A percentile compares a stretch with the other conserved stretches of the same genome.
phyloP scores from a whole-genome alignment of 2,888 invertebrate species.

The Pseudococcus longispinus region DNA sequence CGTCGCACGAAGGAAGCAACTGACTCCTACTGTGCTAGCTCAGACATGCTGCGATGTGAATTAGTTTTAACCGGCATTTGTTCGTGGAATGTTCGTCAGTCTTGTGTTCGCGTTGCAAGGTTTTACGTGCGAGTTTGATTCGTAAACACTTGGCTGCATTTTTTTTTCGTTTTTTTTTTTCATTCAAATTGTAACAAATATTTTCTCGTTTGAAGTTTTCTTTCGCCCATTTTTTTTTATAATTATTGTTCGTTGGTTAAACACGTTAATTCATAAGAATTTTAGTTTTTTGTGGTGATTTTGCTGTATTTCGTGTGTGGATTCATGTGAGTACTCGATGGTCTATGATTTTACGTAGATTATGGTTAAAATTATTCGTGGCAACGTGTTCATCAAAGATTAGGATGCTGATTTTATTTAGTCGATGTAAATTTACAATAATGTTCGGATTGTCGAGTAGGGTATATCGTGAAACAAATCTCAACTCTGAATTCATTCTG shows the following conservation, averaged over 20 bases:
- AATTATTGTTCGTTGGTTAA: not conserved
- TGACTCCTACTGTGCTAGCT: not conserved
- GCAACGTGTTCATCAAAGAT: too few species aligned
- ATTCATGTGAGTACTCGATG: not conserved
- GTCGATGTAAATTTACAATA: too few species aligned
- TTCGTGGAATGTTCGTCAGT: not conserved
- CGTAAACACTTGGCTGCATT: conserved; percentile 15
- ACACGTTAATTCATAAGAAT: not conserved
- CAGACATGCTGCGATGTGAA: conserved; percentile 8
- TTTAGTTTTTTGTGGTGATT: not conserved
- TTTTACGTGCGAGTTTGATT: conserved; percentile 22
- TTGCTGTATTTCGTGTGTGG: not conserved
- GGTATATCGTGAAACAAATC: too few species aligned
- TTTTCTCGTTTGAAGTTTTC: not conserved
- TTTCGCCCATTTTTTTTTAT: not conserved
- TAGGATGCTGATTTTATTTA: too few species aligned
- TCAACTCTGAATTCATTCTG: too few species aligned
- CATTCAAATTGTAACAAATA: not conserved
- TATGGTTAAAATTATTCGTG: too few species aligned
- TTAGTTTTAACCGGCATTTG: conserved; percentile 35
- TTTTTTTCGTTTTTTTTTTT: not conserved
- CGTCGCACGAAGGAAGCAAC: not conserved
- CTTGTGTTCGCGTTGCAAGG: not conserved
- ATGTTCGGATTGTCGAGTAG: too few species aligned
- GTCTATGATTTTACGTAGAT: not conserved